These are phyloP conservation scores for Chiloscyllium plagiosum DNA, from an alignment of 2,113 vertebrate species.

Conservation along the genomic window DNA sequence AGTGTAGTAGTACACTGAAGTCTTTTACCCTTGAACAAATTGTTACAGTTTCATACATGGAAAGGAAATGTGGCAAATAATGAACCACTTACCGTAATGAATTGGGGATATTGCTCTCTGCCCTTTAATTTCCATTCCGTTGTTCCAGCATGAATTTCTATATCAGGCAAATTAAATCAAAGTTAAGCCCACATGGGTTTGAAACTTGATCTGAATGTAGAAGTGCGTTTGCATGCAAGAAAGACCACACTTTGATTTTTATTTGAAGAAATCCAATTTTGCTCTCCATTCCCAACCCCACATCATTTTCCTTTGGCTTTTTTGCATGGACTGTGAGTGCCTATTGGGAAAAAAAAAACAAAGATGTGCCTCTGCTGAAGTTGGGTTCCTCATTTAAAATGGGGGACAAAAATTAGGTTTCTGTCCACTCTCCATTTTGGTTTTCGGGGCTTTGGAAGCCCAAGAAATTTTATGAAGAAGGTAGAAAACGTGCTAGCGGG, in stretches of 20 bases:
- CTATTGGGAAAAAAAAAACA: background rate
- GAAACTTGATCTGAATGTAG: background rate
- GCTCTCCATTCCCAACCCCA: background rate
- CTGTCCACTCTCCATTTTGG: background rate
- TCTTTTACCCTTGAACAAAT: background rate
- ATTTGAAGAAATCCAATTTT: background rate
- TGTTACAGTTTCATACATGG: background rate
- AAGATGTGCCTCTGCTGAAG: background rate
- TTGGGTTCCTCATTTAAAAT: background rate
- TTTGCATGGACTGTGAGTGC: background rate
- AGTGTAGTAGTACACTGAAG: background rate
- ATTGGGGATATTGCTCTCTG: background rate
- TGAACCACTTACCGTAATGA: background rate
- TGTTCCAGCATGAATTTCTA: background rate
- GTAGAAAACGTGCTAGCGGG: background rate
- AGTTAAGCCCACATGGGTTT: background rate
- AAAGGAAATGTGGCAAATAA: background rate
- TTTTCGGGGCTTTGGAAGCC: background rate
- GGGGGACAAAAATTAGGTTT: background rate
- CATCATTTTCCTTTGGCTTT: background rate
- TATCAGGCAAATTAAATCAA: background rate
- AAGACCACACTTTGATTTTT: too few relatives aligned
- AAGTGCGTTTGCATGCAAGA: too few relatives aligned
- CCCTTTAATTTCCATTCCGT: background rate
- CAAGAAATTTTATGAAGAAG: background rate